phyloP scores from a whole-genome alignment of 2,113 vertebrate genomes.

The Jacana jacana region DNA sequence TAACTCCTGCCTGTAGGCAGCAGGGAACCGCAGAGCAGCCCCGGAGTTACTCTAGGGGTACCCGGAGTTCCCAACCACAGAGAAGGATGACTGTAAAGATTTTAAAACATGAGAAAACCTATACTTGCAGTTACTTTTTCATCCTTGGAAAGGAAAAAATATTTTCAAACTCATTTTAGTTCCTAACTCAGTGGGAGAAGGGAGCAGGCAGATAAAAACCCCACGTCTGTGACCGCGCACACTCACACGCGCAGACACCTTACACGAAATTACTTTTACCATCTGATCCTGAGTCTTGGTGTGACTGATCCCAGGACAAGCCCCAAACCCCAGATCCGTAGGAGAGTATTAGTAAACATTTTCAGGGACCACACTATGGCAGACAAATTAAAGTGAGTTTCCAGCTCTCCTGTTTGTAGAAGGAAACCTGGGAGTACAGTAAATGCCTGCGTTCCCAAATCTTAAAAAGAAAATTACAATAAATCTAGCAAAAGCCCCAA shows the following conservation, averaged over 20 bases:
- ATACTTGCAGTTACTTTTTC: not conserved
- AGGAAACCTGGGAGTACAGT: not conserved
- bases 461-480: not conserved
- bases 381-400: not conserved
- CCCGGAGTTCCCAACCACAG: not conserved
- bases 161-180: not conserved
- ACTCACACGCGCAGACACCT: not conserved
- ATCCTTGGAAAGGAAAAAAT: not conserved
- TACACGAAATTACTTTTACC: not conserved
- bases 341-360: not conserved
- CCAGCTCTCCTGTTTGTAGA: not conserved
- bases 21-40: not conserved
- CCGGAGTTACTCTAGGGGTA: not conserved
- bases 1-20: not conserved
- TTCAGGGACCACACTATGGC: not conserved
- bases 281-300: not conserved
- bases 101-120: not conserved
- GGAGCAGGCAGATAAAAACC: not conserved
- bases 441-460: not conserved
- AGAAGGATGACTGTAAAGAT: not conserved
- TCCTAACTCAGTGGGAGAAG: not conserved
- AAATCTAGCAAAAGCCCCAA: not conserved
- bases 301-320: not conserved
- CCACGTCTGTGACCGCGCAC: rapidly evolving
- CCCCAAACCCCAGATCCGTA: not conserved